Conservation (phyloP, 2,113 vertebrate species). For the Poeciliopsis turrubarensis region DNA sequence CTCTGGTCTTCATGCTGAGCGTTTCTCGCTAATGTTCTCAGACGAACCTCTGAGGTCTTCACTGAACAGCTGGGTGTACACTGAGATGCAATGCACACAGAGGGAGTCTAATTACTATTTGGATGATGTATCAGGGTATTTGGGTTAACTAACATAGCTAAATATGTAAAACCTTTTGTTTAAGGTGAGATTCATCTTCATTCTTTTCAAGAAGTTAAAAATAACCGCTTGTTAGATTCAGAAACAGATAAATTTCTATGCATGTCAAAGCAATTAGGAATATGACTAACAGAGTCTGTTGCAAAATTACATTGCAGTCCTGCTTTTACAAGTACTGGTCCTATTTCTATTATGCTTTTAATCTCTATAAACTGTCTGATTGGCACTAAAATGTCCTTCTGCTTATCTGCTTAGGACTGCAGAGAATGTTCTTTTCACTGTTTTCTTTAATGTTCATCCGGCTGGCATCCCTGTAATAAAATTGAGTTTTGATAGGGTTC, state of each 20-base stretch:
- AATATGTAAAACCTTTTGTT: too few species aligned
- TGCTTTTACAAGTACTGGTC: not conserved
- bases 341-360: not conserved
- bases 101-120: too few species aligned
- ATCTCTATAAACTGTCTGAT: not conserved
- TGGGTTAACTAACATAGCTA: too few species aligned
- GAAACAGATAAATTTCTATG: not conserved
- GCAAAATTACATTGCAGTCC: not conserved
- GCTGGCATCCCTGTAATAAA: not conserved
- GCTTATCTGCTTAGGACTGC: not conserved
- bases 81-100: too few species aligned
- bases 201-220: not conserved
- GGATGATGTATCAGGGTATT: too few species aligned
- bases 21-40: too few species aligned
- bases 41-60: too few species aligned
- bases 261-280: constrained; percentile 4
- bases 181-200: too few species aligned
- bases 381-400: not conserved
- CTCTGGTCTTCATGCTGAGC: too few species aligned
- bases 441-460: not conserved
- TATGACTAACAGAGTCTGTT: not conserved
- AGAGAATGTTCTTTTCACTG: not conserved
- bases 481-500: not conserved
- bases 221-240: not conserved
- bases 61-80: too few species aligned